A percentile compares a stretch with the other conserved stretches of the same genome.
Evolutionary conservation across 2,888 invertebrate genomes (phyloP).

Genomic region (Oscheius sp.): DNA sequence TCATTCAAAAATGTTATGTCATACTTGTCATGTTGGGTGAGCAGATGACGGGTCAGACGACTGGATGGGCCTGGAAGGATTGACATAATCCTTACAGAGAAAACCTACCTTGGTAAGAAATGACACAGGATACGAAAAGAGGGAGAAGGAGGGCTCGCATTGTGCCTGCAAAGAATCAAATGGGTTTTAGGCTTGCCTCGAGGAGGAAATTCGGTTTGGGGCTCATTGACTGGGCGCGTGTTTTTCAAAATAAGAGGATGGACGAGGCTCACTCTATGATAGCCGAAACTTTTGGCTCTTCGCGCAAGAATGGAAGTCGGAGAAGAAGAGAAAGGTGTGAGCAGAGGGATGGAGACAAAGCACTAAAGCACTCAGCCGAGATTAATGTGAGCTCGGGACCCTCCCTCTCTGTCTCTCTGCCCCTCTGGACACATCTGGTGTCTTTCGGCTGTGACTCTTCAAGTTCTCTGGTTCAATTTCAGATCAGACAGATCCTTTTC

Average conservation of each 20-base stretch:
- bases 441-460: no score
- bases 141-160: not conserved
- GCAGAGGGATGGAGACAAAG: slow-evolving; percentile 18
- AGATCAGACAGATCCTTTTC: no score
- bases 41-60: slow-evolving; percentile 50
- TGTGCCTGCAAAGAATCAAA: not conserved
- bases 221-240: not conserved
- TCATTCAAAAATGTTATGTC: not conserved
- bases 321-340: not conserved
- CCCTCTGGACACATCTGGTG: slow-evolving; percentile 14
- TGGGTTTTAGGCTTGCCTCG: slow-evolving; percentile 15
- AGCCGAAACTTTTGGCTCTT: not conserved
- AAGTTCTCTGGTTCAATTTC: no score
- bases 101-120: slow-evolving; percentile 28
- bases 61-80: slow-evolving; percentile 31
- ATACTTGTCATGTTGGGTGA: slow-evolving; percentile 55
- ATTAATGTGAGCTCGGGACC: slow-evolving; percentile 19
- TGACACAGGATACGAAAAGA: slow-evolving; percentile 11
- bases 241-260: not conserved
- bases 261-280: not conserved
- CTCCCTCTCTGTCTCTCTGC: not conserved
- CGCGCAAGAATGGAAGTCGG: no score
- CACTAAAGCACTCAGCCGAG: slow-evolving; percentile 32
- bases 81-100: not conserved
- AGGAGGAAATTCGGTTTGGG: slow-evolving; percentile 26